Evolutionary conservation across 2,113 vertebrate species (phyloP), one percentile per base, ranked within the genome.

Genomic region (Physeter macrocephalus): DNA sequence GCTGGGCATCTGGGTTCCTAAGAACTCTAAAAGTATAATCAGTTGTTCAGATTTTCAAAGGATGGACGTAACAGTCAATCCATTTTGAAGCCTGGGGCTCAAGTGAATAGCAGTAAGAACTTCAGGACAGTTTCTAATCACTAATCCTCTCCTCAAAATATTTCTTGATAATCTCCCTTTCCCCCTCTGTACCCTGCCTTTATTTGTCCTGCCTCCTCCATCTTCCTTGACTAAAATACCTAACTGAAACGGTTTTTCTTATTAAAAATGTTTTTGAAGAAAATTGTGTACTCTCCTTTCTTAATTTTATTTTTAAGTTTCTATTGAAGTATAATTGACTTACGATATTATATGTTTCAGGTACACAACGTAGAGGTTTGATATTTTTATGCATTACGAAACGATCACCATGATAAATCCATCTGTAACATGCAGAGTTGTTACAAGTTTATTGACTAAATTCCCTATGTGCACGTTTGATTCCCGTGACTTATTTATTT

Each of bases 11-110:
- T 82, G 67, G 8, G n/a, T 43, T 90, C 34, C 43, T 52, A 29
- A 21, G 46, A 78, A 52, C 64, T 41, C 3, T 1, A n/a, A 62
- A 34, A 74, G 62, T 31, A n/a, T 62, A 36, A 75, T 93, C 59
- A 84, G 34, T n/a, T 92, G 25, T 59, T 49, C n/a, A 64, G 41
- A 29, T 88, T 82, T 88, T 92, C 83, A 86, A 94, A 96, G 52
- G 41, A 84, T 25, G 49, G 39, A 41, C 14, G 80, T 66, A 96
- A 89, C 57, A 71, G 87, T 84, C 66, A 72, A 52, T 82, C 66
- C 59, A 77, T 77, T 89, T 82, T 8, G 39, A 92, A 94, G 88
- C 59, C 93, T 36, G 64, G 49, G 71, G 82, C 14, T 4, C 46
- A 31, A 61, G 46, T 90, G 61, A 96, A 82, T 59, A 92, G 59